Conservation (phyloP, 2,888 invertebrate species). For the Melanchra persicariae region DNA sequence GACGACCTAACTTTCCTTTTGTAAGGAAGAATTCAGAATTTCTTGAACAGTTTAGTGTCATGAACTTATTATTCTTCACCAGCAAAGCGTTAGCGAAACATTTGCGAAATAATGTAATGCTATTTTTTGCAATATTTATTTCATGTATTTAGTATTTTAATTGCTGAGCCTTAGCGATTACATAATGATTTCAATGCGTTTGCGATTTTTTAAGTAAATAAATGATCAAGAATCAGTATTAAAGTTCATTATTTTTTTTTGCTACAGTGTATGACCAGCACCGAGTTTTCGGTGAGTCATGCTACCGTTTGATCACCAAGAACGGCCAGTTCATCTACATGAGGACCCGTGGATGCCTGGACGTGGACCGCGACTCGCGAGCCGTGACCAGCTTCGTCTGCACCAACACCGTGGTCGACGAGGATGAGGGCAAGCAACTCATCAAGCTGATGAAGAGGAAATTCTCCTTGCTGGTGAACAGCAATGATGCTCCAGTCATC, state of each 20-base stretch:
- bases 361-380: constrained; percentile 93
- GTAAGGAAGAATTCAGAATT: background rate
- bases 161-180: constrained; percentile 16
- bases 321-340: constrained; percentile 96
- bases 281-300: constrained; percentile 94
- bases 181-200: background rate
- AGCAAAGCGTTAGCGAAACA: constrained; percentile 1
- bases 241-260: constrained; percentile 15
- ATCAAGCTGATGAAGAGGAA: constrained; percentile 94
- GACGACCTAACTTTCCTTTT: background rate
- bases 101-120: constrained; percentile 15
- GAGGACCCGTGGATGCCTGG: constrained; percentile 95
- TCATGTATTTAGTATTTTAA: background rate
- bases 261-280: constrained; percentile 94
- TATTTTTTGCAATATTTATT: background rate
- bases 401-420: constrained; percentile 94
- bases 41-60: background rate
- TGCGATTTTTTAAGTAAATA: background rate
- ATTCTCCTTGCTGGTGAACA: constrained; percentile 91
- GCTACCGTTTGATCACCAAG: constrained; percentile 95
- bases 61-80: constrained; percentile 10
- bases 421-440: constrained; percentile 93
- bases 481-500: constrained; percentile 57
- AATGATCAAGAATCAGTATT: background rate
- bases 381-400: constrained; percentile 96